Evolutionary conservation across 2,888 invertebrate genomes (phyloP), one percentile per base, ranked within the genome.

Genomic region (Oscheius onirici): DNA sequence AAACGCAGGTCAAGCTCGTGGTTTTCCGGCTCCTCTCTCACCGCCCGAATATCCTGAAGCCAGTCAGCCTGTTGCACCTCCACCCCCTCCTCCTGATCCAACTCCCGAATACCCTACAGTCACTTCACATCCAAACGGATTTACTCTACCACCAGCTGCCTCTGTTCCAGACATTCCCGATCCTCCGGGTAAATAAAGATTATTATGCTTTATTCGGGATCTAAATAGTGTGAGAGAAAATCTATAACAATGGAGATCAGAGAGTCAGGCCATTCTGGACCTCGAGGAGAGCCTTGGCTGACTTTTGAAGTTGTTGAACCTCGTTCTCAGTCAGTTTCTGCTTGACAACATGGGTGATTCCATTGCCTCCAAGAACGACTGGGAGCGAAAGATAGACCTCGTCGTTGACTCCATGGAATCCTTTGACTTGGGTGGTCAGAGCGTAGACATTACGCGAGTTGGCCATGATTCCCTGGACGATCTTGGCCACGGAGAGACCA

Each of bases 301-400:
- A 86, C 51, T 78, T 81, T 52, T 86, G 74, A 24, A 86, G 75
- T 52, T 86, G 83, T 6, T 69, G 75, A 15, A 75, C 73, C 72
- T 86, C 86, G 17, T 66, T 67, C 46, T 76, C 75, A 40, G 74
- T 78, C 65, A 86, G 79, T 52, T 82, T 77, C 60, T 85, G 85
- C 58, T 81, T 83, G 68, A 85, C 81, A 52, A 83, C 76, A 58
- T 82, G 82, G 26, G 85, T 83, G 65, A 86, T 71, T 52, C 86
- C 86, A 41, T 83, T 82, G 13, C 81, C 69, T n/a, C 86, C 86
- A n/a, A 86, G 72, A 8, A 86, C 86, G 17, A 79, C 79, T 20
- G 95, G 95, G 71, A 95, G 88, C 0, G 95, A 95, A 60, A 95
- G 90, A 89, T 93, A 95, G 8, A 95, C 93, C 76, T 95, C 94